Evolutionary conservation across 2,113 vertebrate genomes (phyloP), one percentile per base, ranked within the genome.

Genomic region (Eurypyga helias): DNA sequence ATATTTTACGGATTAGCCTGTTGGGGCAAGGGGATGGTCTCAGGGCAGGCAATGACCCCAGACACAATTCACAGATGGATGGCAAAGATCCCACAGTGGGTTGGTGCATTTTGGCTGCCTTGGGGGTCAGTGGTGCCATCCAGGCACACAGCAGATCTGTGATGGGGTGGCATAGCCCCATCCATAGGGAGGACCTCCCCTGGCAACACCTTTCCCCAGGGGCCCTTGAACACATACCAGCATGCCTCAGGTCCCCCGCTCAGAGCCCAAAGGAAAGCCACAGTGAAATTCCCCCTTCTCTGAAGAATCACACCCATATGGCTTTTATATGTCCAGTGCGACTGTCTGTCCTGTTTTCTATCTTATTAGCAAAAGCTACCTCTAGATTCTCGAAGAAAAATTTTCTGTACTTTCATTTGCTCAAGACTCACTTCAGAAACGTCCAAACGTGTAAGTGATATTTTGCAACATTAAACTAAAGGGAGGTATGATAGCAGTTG

Each of bases 251-350:
- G 83, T 1, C 13, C 23, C 34, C 8, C 0, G 0, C n/a, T 49
- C 43, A 75, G 43, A 71, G 51, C 18, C n/a, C 52, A 49, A 29
- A 58, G 20, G 48, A 62, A 89, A 83, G 28, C 10, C 20, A 49
- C 18, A 21, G 31, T 20, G 55, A 28, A 67, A 83, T 26, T 67
- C 46, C 20, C 28, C 48, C 52, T 45, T 60, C 43, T 26, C 72
- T 70, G n/a, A 87, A 46, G 46, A 54, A 43, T n/a, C 55, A 25
- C 1, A 5, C 16, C 34, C 16, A 2, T 20, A 13, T 3, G 13
- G 46, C 8, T 31, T 28, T 78, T 69, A 25, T 46, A 41, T 0
- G 0, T 8, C 11, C 0, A 0, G 7, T 34, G 8, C 0, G 0
- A 66, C 17, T 9, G 6, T 55, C 72, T 72, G 31, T 28, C 41